Evolutionary conservation across 2,888 invertebrate genomes (phyloP), one percentile per base, ranked within the genome.

Genomic region (Acronicta psi): DNA sequence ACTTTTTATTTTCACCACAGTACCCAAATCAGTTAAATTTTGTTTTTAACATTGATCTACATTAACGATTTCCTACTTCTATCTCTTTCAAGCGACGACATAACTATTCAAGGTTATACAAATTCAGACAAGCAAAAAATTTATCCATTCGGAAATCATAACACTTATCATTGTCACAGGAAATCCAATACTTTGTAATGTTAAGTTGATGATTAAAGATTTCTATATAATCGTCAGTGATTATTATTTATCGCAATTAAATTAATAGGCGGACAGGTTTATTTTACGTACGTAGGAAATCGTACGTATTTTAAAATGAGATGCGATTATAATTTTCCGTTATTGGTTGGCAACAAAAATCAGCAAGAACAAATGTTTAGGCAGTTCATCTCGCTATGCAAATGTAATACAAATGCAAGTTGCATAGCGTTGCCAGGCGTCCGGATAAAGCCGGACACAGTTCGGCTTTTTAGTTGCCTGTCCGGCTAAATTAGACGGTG

Each of bases 61-160:
- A 67, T 73, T 51, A 70, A 63, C 53, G 64, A 80, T 67, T 90
- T 89, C 89, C 90, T 88, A 81, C 76, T 43, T 66, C 69, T 73
- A 37, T 87, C 84, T 81, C 81, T 61, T 58, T 88, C 79, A 31
- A 58, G 73, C 44, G 71, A 61, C 66, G 74, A 63, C 64, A 55
- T 61, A 62, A 71, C 60, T 61, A 62, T 29, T 59, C 76, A 81
- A 82, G 82, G 84, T 23, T 54, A 18, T 1, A 34, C 13, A 46
- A 18, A 47, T 61, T 18, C 57, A 57, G 51, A 60, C 70, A 46
- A 50, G 50, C 62, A 71, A 75, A 74, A 73, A 75, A 67, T 37
- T 43, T 45, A 36, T 46, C 25, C 67, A 66, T 79, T 81, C 64
- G 50, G 60, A 64, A 59, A 64, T 68, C 64, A 75, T 73, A 56